Base-by-base conservation (phyloP, 2,113 vertebrate species). In the Tauraco erythrolophus region DNA sequence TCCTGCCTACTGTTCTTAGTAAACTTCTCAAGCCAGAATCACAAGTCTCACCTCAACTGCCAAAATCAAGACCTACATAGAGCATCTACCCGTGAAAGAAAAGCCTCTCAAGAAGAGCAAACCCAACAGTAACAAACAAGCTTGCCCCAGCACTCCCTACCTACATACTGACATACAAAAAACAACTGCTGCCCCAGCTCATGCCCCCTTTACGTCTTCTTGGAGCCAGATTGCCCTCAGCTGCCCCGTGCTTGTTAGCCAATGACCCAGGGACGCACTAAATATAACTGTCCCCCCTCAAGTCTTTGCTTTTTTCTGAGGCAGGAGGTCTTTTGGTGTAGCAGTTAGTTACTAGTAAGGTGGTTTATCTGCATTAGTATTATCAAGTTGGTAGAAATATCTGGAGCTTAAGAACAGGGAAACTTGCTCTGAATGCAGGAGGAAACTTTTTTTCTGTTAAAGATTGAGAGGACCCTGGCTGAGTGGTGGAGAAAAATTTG, bases 1-100 rank as follows among this genome's bases (percentile, higher is more conserved):
- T 7, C 5, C 11, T 7, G 12, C 2, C 22, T 1, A 37, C 13
- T 0, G 2, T 9, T 6, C n/a, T n/a, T 18, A 33, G 12, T 5
- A 31, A 66, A 9, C 37, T 60, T 1, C 35, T 28, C 13, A 41
- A 56, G 7, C 19, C 22, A 61, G 13, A 30, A 30, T 5, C 24
- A 39, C 15, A 41, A 15, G 19, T 58, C 19, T 39, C 11, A 4
- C 11, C 33, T 37, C 22, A 60, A 19, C 21, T 35, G 2, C 43
- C 17, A 14, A 46, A 70, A 65, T 18, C 3, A 27, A 45, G 10
- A 10, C 21, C 30, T 14, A 31, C 2, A 5, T 2, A 25, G 9
- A 64, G 2, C 5, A 19, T 4, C 62, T 5, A 0, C 5, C 37
- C 6, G 7, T 14, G 7, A 41, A 56, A 35, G 15, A 41, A 54